phyloP scores from a whole-genome alignment of 1,140 invertebrate species.

The Drosophila ogumai region DNA sequence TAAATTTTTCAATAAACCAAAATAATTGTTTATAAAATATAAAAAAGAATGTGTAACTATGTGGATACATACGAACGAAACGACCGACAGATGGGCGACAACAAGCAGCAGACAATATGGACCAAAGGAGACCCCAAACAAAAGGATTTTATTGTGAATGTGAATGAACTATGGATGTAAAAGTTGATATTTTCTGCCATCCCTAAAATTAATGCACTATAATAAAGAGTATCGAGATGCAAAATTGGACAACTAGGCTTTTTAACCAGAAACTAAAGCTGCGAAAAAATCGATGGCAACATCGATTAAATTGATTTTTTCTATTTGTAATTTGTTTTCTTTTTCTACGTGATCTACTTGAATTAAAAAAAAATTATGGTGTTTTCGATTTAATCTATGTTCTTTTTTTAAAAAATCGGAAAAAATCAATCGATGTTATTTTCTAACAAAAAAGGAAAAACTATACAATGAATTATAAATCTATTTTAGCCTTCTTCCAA shows the following conservation, averaged over 20 bases:
- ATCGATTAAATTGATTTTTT: too few species aligned
- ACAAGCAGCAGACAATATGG: slow-evolving; percentile 75
- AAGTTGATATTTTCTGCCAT: background rate
- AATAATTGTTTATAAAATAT: slow-evolving; percentile 1
- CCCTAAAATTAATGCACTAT: background rate
- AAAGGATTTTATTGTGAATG: slow-evolving; percentile 1
- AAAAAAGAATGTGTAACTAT: slow-evolving; percentile 16
- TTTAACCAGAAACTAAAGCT: too few species aligned
- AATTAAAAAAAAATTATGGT: too few species aligned
- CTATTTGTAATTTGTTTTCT: too few species aligned
- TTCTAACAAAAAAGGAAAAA: too few species aligned
- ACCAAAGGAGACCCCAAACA: slow-evolving; percentile 22
- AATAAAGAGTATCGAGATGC: background rate
- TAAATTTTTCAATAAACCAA: slow-evolving; percentile 30
- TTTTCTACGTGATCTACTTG: too few species aligned
- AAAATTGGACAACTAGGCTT: background rate
- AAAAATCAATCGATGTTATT: too few species aligned
- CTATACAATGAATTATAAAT: too few species aligned
- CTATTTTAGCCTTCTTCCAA: background rate
- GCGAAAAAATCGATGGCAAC: too few species aligned
- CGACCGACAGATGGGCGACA: slow-evolving; percentile 55
- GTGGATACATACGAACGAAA: slow-evolving; percentile 65
- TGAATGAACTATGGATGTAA: background rate
- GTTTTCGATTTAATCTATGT: too few species aligned
- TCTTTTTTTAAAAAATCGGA: too few species aligned